These are phyloP conservation scores for Azemiops feae DNA, from an alignment of 2,113 vertebrate species.

Conservation along the genomic window DNA sequence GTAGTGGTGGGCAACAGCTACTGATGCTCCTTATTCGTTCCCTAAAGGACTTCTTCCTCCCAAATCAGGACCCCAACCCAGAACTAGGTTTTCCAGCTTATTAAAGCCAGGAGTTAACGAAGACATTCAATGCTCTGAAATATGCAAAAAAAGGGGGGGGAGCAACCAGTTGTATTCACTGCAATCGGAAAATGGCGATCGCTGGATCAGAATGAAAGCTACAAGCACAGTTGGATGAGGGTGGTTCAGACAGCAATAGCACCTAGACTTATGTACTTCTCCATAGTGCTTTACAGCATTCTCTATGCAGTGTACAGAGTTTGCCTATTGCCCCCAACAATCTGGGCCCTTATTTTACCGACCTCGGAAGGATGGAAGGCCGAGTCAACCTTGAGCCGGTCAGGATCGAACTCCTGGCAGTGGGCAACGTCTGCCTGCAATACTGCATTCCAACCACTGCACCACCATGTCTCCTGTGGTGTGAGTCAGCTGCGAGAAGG, in stretches of 20 bases:
- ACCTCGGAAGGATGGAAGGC: too few species aligned
- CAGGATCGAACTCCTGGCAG: too few species aligned
- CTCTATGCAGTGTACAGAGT: too few species aligned
- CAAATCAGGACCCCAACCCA: background rate
- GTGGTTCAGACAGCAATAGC: background rate
- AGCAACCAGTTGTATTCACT: background rate
- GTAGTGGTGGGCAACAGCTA: background rate
- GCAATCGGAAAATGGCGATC: background rate
- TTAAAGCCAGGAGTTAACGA: slow-evolving; percentile 2
- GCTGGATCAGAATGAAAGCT: background rate
- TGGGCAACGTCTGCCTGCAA: too few species aligned
- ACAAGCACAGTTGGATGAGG: background rate
- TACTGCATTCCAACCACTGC: too few species aligned
- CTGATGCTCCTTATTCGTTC: background rate
- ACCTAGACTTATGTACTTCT: too few species aligned
- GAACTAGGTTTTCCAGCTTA: background rate
- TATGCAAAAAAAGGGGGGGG: too few species aligned
- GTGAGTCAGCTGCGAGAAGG: background rate
- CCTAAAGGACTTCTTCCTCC: background rate
- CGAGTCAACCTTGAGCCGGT: too few species aligned
- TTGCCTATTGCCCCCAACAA: too few species aligned
- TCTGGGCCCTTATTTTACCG: too few species aligned
- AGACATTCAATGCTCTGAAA: background rate
- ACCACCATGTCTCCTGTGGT: too few species aligned
- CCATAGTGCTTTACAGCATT: too few species aligned